Conservation (phyloP, 35 echinoderm and acorn worm genomes). For the Lytechinus variegatus region DNA sequence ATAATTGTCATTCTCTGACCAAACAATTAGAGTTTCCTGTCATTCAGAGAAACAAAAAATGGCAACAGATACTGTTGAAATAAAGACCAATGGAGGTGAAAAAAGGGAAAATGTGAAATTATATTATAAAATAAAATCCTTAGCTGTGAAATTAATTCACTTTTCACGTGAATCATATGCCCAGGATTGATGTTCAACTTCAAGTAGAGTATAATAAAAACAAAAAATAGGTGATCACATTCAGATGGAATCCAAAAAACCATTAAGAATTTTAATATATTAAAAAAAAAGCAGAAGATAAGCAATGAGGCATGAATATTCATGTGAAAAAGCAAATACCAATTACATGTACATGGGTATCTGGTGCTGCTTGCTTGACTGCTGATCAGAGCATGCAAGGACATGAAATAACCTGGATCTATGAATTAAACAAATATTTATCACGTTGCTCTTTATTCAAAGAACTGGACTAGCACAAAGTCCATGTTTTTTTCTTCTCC, state of each 20-base stretch:
- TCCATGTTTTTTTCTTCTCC: neutral
- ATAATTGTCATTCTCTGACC: conserved; percentile 99
- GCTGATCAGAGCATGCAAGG: neutral
- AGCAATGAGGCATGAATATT: neutral
- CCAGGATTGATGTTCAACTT: no score
- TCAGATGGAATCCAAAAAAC: no score
- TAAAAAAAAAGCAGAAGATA: neutral
- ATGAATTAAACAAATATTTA: neutral
- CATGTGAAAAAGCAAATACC: neutral
- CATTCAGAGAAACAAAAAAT: conserved; percentile 23
- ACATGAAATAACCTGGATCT: neutral
- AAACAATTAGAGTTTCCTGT: conserved; percentile 97
- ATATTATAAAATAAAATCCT: no score
- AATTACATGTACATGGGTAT: neutral
- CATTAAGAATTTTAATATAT: neutral
- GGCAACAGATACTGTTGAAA: no score
- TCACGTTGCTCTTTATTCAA: neutral
- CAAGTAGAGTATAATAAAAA: no score
- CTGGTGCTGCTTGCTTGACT: neutral
- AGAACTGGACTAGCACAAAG: neutral
- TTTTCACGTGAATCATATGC: no score
- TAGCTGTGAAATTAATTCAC: no score
- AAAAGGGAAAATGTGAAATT: no score
- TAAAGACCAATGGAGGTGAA: no score
- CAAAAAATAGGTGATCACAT: no score